Evolutionary conservation across 2,888 invertebrate species (phyloP).

Genomic region (Megalurothrips usitatus): DNA sequence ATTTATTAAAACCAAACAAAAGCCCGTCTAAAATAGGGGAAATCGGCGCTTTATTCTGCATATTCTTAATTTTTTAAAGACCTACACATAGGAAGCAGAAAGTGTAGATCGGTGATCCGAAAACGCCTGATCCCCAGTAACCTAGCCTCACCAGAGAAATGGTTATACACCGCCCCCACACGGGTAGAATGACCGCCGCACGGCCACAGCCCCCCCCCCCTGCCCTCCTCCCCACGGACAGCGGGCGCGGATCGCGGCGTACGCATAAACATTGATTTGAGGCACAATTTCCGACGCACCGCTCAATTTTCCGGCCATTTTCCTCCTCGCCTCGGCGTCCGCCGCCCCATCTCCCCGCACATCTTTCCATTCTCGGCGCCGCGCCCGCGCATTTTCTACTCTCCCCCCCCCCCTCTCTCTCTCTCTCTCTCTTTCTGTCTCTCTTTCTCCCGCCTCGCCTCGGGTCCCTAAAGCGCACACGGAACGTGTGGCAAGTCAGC

Average conservation of each 20-base stretch:
- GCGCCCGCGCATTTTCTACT: neutral
- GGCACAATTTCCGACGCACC: constrained; percentile 24
- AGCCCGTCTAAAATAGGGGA: too few relatives aligned
- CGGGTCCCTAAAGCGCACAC: neutral
- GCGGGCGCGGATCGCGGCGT: neutral
- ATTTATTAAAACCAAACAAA: neutral
- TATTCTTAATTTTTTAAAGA: too few relatives aligned
- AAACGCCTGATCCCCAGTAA: too few relatives aligned
- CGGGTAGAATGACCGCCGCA: too few relatives aligned
- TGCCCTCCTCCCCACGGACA: neutral
- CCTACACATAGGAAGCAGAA: too few relatives aligned
- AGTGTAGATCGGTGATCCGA: too few relatives aligned
- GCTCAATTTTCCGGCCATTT: constrained; percentile 26
- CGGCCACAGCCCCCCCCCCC: too few relatives aligned
- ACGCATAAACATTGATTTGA: constrained; percentile 19
- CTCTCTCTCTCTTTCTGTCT: constrained; percentile 9
- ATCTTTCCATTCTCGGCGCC: neutral
- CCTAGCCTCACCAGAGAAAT: too few relatives aligned
- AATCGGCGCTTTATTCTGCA: too few relatives aligned
- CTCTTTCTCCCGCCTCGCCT: neutral
- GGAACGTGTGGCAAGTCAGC: neutral
- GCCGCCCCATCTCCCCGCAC: neutral
- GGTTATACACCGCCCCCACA: too few relatives aligned
- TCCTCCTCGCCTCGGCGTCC: neutral
- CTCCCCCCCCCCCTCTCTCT: constrained; percentile 6